Evolutionary conservation across 2,113 vertebrate genomes (phyloP).

Genomic region (Platysternon megacephalum): DNA sequence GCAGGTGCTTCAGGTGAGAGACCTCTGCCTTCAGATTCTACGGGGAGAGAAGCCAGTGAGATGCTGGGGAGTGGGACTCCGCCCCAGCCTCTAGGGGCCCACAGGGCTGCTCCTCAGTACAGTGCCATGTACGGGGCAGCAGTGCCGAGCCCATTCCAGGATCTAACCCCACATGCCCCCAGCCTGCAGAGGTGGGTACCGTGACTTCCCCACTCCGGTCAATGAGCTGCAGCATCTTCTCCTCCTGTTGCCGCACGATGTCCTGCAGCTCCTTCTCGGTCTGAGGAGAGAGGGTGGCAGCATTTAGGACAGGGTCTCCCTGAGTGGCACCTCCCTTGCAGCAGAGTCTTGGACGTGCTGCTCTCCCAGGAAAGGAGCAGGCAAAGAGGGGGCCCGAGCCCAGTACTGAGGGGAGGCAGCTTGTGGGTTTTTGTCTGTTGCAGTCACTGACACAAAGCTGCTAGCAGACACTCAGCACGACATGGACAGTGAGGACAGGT

Average conservation of each 20-base stretch:
- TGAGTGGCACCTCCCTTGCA: not conserved
- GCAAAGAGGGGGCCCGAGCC: accelerated
- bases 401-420: no score
- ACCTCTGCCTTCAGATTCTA: constrained; percentile 77
- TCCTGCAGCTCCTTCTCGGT: constrained; percentile 74
- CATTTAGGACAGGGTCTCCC: not conserved
- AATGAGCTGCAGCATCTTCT: constrained; percentile 74
- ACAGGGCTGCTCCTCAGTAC: not conserved
- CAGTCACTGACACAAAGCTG: not conserved
- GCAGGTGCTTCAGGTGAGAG: constrained; percentile 64
- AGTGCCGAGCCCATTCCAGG: not conserved
- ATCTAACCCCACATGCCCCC: accelerated
- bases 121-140: not conserved
- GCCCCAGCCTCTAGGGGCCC: accelerated
- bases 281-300: not conserved
- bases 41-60: not conserved
- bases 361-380: not conserved
- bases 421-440: not conserved
- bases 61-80: not conserved
- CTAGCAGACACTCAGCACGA: no score
- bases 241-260: constrained; percentile 74
- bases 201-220: constrained; percentile 71
- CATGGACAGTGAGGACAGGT: no score
- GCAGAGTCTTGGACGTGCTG: not conserved
- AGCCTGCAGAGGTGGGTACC: constrained; percentile 34